Conservation (phyloP, 1,140 invertebrate genomes). For the Drosophila serrata region DNA sequence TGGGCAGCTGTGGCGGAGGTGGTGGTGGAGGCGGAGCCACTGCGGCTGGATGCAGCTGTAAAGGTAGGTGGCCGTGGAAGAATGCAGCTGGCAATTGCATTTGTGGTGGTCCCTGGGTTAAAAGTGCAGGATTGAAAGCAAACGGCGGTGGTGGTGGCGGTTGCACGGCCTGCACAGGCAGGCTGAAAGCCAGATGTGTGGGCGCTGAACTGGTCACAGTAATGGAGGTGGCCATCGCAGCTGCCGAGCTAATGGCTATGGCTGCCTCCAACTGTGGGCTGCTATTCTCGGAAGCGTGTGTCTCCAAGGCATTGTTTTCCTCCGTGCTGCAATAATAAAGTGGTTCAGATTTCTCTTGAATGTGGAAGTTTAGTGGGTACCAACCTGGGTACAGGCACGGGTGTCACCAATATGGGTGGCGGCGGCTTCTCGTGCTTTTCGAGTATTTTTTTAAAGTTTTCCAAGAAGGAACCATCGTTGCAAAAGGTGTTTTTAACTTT, state of each 20-base stretch:
- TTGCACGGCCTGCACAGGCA: constrained; percentile 79
- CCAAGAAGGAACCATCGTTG: constrained; percentile 92
- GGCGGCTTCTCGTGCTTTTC: constrained; percentile 86
- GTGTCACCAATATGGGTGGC: constrained; percentile 71
- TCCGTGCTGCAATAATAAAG: constrained; percentile 36
- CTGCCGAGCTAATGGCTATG: constrained; percentile 46
- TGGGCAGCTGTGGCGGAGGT: constrained; percentile 76
- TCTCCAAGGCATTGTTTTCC: constrained; percentile 41
- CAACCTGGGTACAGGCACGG: constrained; percentile 46
- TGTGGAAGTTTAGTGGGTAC: neutral
- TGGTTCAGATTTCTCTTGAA: neutral
- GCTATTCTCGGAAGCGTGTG: constrained; percentile 38
- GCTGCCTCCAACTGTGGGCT: constrained; percentile 41
- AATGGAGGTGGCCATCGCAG: constrained; percentile 48
- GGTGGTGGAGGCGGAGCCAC: constrained; percentile 80
- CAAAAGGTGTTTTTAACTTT: constrained; percentile 88
- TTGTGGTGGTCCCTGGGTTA: constrained; percentile 67
- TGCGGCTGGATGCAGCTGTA: constrained; percentile 65
- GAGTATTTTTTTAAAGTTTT: constrained; percentile 90
- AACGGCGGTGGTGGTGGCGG: constrained; percentile 83
- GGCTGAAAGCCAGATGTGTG: constrained; percentile 67
- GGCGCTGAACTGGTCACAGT: constrained; percentile 61
- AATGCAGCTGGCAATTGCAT: constrained; percentile 64
- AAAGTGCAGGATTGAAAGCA: constrained; percentile 83
- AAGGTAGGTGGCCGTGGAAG: constrained; percentile 65